These are phyloP conservation scores for Blastobasis adustella DNA, from an alignment of 2,888 invertebrate species.

Conservation along the genomic window DNA sequence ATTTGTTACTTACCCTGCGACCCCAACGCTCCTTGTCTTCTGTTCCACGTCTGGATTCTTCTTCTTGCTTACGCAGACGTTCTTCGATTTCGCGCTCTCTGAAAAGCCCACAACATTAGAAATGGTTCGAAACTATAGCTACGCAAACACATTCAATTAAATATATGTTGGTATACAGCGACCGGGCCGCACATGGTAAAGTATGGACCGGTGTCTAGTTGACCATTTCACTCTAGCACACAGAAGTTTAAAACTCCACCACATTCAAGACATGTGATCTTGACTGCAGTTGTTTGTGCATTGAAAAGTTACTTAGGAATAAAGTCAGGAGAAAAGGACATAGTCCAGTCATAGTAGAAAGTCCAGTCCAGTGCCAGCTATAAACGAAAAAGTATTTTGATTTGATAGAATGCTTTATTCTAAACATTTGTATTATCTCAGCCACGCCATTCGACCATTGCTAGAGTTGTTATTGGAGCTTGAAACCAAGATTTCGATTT, in stretches of 20 bases:
- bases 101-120: not conserved
- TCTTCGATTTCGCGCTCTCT: constrained; percentile 93
- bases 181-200: constrained; percentile 34
- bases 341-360: too few relatives aligned
- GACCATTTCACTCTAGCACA: constrained; percentile 48
- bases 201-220: constrained; percentile 47
- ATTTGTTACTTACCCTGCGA: constrained; percentile 37
- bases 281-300: constrained; percentile 39
- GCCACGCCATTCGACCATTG: too few relatives aligned
- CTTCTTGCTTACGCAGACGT: constrained; percentile 80
- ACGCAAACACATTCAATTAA: too few relatives aligned
- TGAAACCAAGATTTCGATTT: too few relatives aligned
- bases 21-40: constrained; percentile 67
- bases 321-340: too few relatives aligned
- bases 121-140: too few relatives aligned
- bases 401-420: too few relatives aligned
- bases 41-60: constrained; percentile 49
- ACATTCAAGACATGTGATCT: constrained; percentile 28
- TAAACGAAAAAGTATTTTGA: too few relatives aligned
- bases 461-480: too few relatives aligned
- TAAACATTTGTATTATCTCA: too few relatives aligned
- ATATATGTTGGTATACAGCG: constrained; percentile 54
- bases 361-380: too few relatives aligned
- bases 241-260: constrained; percentile 15
- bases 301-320: too few relatives aligned